phyloP scores from a whole-genome alignment of 2,113 vertebrate species.

The Sinocyclocheilus anshuiensis region DNA sequence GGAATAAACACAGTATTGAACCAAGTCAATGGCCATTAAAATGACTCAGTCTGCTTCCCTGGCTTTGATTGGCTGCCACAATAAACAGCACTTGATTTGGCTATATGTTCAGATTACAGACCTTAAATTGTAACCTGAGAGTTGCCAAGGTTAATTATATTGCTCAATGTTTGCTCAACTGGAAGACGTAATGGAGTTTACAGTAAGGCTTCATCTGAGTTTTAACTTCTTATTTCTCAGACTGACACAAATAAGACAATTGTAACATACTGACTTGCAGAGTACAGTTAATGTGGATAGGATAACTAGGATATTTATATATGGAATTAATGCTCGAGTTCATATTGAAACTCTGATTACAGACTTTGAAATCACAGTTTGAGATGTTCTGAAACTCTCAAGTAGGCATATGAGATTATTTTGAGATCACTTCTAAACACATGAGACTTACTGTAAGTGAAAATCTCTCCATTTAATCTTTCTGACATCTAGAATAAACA shows the following conservation, averaged over 20 bases:
- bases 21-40: conserved; percentile 64
- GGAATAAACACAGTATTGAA: conserved; percentile 54
- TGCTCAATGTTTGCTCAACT: not conserved
- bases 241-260: not conserved
- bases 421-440: not conserved
- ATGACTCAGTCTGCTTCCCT: conserved; percentile 62
- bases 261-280: not conserved
- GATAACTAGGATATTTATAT: not conserved
- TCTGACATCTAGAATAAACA: not conserved
- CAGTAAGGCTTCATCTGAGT: not conserved
- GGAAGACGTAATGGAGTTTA: not conserved
- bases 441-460: not conserved
- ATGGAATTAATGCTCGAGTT: not conserved
- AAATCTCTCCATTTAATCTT: not conserved
- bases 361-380: not conserved
- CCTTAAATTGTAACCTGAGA: not conserved
- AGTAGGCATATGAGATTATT: not conserved
- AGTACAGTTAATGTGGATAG: not conserved
- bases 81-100: conserved; percentile 46
- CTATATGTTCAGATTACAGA: not conserved
- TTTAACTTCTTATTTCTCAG: not conserved
- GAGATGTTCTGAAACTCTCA: not conserved
- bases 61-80: conserved; percentile 55
- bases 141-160: not conserved
- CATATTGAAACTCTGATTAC: not conserved